Evolutionary conservation across 2,113 vertebrate genomes (phyloP), one percentile per base, ranked within the genome.

Genomic region (Tragelaphus strepsiceros): DNA sequence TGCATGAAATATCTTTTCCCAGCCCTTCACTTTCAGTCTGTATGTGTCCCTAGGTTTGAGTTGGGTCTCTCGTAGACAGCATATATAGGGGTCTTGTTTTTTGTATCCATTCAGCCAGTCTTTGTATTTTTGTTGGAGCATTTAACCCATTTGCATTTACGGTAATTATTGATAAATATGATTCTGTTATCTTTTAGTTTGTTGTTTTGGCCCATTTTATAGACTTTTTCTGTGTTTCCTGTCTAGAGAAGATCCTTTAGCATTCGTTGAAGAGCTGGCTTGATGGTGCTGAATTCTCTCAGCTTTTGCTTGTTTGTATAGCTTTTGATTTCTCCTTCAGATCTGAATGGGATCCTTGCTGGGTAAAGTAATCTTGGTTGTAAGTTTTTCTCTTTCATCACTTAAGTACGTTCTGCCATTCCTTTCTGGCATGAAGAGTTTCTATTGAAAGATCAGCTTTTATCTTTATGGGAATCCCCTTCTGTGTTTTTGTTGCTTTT

Each of bases 321-420:
- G n/a, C n/a, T 71, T 71, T 71, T 71, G 4, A 22, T 35, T 71
- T 71, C 17, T 21, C n/a, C 17, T 35, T 71, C n/a, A 71, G 10
- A 35, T 11, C 0, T 71, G 17, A 71, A 35, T 71, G 64, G 9
- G 3, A 71, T 35, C 64, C 32, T 71, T 71, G 7, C 9, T 35
- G n/a, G n/a, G 64, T 67, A 10, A 2, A 67, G 32, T 21, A 71
- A 71, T 21, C 32, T 71, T 21, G n/a, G 17, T 21, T 71, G n/a
- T 71, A 35, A 4, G 64, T 71, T 71, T 21, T 22, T 71, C 4
- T 71, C 64, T 71, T 71, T 35, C 64, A 71, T 71, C 64, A 71
- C 64, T 21, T 71, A 35, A 35, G 9, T 71, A 11, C 0, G 1
- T 35, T n/a, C n/a, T 71, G 9, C 5, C 17, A 35, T 35, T 71